These are phyloP conservation scores for human (Homo sapiens) DNA, from an alignment of 2,113 vertebrate genomes.

Conservation along the genomic window GRCh38 chr1:20858001-20858500, in stretches of 20 bases:
- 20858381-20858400: not conserved
- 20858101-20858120: not conserved
- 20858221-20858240: not conserved
- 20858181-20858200: not conserved
- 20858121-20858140: not conserved
- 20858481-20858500: not conserved
- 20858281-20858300: not conserved
- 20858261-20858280: not conserved
- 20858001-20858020: not conserved
- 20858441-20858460: slow-evolving; percentile 1
- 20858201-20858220: not conserved
- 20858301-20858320: not conserved
- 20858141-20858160: not conserved
- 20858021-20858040: not conserved
- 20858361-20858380: not conserved
- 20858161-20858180: not conserved
- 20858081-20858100: not conserved
- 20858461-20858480: not conserved
- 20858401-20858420: not conserved
- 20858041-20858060: not conserved
- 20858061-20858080: not conserved
- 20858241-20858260: not conserved
- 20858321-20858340: not conserved
- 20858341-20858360: not conserved
- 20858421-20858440: not conserved